These are phyloP conservation scores for Sarcophilus harrisii DNA, from an alignment of 2,797 vertebrate species.

Conservation along the genomic window DNA sequence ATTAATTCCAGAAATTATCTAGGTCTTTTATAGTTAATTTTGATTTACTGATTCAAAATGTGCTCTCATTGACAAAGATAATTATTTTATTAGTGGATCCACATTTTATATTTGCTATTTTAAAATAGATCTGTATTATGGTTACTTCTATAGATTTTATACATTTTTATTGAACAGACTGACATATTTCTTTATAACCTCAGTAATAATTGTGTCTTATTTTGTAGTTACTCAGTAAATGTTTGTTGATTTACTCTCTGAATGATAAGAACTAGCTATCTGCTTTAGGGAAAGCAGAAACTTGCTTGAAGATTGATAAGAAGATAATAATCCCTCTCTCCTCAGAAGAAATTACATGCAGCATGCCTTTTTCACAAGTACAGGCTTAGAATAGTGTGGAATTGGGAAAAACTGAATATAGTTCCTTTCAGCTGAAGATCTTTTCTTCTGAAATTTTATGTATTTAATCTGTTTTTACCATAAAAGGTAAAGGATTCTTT, in stretches of 20 bases:
- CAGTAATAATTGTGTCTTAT: not conserved
- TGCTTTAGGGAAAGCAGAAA: not conserved
- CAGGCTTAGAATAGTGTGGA: not conserved
- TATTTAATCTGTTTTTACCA: not conserved
- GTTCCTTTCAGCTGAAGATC: not conserved
- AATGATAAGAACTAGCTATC: not conserved
- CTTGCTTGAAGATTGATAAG: not conserved
- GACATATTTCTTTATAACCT: not conserved
- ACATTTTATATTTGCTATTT: not conserved
- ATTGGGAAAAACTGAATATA: too few relatives aligned
- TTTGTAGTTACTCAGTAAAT: not conserved
- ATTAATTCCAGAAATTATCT: not conserved
- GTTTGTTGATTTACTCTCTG: not conserved
- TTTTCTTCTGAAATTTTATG: not conserved
- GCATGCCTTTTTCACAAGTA: not conserved
- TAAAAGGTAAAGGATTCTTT: too few relatives aligned
- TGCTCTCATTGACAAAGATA: not conserved
- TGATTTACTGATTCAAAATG: not conserved
- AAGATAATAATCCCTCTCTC: not conserved
- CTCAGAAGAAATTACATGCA: not conserved
- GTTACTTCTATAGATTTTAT: not conserved
- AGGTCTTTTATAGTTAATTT: not conserved
- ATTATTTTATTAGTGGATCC: not conserved
- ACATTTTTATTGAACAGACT: not conserved
- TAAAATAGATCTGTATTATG: not conserved